A percentile compares a stretch with the other conserved stretches of the same genome.
These are phyloP conservation scores for Leptinotarsa tumamoca DNA, from an alignment of 2,888 invertebrate genomes.

Conservation along the genomic window DNA sequence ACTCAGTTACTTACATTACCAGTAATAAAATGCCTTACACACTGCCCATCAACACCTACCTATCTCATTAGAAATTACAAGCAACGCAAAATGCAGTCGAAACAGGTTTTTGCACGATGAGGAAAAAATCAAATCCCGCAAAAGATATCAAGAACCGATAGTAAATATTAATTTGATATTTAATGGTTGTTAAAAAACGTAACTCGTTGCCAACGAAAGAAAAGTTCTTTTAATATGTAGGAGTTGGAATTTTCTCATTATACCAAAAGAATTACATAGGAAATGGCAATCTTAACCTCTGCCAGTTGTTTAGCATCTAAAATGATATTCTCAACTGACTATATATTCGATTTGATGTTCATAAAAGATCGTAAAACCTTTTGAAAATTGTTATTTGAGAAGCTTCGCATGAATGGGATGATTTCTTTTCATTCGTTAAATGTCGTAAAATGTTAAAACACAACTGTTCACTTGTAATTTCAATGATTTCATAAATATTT, in stretches of 20 bases:
- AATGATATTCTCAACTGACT: background rate
- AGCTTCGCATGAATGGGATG: no score
- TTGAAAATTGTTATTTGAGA: no score
- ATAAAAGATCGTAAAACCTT: no score
- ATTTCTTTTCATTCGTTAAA: no score
- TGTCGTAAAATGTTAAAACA: no score
- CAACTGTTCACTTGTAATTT: no score
- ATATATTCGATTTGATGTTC: no score
- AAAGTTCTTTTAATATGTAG: slow-evolving; percentile 2
- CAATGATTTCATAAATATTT: no score
- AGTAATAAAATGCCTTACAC: slow-evolving; percentile 33
- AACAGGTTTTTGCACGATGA: slow-evolving; percentile 29
- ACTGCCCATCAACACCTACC: slow-evolving; percentile 39
- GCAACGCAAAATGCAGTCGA: slow-evolving; percentile 23
- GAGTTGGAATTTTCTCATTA: slow-evolving; percentile 1
- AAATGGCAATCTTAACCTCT: slow-evolving; percentile 4
- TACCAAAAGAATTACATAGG: background rate
- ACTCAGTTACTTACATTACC: slow-evolving; percentile 20
- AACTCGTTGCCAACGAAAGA: background rate
- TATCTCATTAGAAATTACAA: slow-evolving; percentile 34
- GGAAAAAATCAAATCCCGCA: slow-evolving; percentile 11
- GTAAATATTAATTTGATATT: slow-evolving; percentile 34
- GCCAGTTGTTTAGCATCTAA: background rate
- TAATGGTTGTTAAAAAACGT: slow-evolving; percentile 21
- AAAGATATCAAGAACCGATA: slow-evolving; percentile 32